Evolutionary conservation across 2,797 vertebrate genomes (phyloP).

Genomic region (Eremophila alpestris): DNA sequence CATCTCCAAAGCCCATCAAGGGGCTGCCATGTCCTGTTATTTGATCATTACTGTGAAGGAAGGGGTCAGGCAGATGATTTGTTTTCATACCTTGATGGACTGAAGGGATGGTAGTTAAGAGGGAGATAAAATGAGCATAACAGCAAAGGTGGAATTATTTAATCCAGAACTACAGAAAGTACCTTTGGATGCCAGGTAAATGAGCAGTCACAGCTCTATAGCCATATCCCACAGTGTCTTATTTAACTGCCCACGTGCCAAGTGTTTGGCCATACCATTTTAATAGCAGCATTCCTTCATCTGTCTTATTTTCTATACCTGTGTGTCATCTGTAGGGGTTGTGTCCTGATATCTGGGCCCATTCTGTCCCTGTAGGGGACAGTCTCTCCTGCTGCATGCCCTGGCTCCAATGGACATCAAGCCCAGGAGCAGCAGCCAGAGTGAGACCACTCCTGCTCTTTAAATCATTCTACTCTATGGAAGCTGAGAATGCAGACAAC

Average conservation of each 20-base stretch:
- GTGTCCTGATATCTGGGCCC: background rate
- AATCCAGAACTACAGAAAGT: background rate
- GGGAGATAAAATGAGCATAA: background rate
- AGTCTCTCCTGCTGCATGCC: background rate
- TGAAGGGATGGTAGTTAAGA: background rate
- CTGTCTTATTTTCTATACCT: background rate
- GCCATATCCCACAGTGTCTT: background rate
- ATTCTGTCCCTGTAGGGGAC: background rate
- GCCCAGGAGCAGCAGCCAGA: background rate
- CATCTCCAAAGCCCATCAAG: background rate
- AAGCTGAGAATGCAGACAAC: background rate
- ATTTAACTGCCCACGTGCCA: background rate
- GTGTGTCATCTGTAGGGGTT: background rate
- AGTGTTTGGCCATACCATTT: background rate
- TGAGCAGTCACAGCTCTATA: background rate
- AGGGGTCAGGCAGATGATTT: accelerated
- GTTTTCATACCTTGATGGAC: background rate
- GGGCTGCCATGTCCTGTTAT: background rate
- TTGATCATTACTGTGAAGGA: background rate
- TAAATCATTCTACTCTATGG: background rate
- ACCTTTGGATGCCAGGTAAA: background rate
- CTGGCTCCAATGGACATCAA: background rate
- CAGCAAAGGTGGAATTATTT: background rate
- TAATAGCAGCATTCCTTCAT: background rate
- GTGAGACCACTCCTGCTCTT: accelerated